These are phyloP conservation scores for Tadarida brasiliensis DNA, from an alignment of 2,797 vertebrate species.

Conservation along the genomic window DNA sequence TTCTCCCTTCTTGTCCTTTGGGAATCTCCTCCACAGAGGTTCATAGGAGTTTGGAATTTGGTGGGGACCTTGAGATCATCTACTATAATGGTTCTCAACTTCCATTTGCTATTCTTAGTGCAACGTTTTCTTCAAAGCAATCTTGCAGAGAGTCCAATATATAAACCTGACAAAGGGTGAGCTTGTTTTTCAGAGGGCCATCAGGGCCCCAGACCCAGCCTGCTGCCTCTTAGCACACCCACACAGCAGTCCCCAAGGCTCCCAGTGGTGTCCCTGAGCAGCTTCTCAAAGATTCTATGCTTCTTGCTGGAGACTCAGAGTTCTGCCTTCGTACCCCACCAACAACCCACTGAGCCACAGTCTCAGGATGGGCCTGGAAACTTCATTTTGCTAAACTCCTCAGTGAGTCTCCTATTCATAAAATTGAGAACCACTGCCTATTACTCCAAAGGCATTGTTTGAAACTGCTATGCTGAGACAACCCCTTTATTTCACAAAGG, in stretches of 20 bases:
- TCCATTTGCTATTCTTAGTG: neutral
- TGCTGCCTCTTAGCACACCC: neutral
- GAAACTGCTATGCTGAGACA: neutral
- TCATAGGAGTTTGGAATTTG: neutral
- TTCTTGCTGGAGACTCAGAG: neutral
- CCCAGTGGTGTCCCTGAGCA: neutral
- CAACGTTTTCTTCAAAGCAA: neutral
- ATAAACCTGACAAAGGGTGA: neutral
- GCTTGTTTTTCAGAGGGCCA: neutral
- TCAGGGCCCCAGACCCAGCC: neutral
- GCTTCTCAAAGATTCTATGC: neutral
- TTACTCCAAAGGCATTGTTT: neutral
- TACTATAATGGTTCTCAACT: neutral
- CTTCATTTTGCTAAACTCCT: neutral
- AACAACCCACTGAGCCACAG: neutral
- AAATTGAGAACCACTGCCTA: neutral
- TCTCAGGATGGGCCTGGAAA: neutral
- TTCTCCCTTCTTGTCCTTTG: neutral
- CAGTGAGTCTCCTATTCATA: neutral
- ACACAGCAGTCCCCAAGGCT: neutral
- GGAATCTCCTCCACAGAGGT: neutral
- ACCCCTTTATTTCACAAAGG: neutral
- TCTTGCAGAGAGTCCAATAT: neutral
- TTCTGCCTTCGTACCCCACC: neutral
- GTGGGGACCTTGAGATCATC: neutral